phyloP scores from a whole-genome alignment of 1,140 invertebrate species.

The Bombus terrestris region DNA sequence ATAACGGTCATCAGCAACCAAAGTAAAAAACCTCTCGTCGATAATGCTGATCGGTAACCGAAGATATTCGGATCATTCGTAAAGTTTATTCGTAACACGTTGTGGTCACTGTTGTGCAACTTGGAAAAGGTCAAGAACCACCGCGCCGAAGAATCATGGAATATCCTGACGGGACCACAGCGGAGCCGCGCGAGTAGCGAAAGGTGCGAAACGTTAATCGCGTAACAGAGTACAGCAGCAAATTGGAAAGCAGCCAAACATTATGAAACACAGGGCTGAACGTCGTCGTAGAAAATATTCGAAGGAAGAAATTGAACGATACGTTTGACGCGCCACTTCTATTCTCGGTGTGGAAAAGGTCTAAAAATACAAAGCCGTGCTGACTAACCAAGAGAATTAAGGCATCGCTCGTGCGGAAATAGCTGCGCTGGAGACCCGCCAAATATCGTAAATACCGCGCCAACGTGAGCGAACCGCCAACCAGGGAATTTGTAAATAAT shows the following conservation, averaged over 20 bases:
- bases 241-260: conserved; percentile 12
- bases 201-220: conserved; percentile 6
- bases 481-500: conserved; percentile 28
- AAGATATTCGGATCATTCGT: no score
- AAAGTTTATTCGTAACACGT: no score
- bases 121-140: not conserved
- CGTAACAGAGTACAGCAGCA: not conserved
- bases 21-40: no score
- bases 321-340: conserved; percentile 1
- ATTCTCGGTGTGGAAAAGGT: conserved; percentile 13
- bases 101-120: no score
- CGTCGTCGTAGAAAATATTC: not conserved
- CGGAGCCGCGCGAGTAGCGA: not conserved
- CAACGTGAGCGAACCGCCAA: not conserved
- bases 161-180: no score
- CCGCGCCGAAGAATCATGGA: no score
- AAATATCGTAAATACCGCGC: conserved; percentile 24
- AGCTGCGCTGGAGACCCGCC: not conserved
- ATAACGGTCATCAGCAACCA: no score
- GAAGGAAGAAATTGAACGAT: conserved; percentile 13
- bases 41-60: no score
- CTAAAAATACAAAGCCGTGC: conserved; percentile 27
- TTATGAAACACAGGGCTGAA: conserved; percentile 24
- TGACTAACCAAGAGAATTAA: conserved; percentile 28
- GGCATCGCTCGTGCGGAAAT: conserved; percentile 2